Percentiles rank a stretch among this genome's conserved stretches.
Conservation (phyloP, 1,140 invertebrate genomes). For the Diplogasteroides magnus region DNA sequence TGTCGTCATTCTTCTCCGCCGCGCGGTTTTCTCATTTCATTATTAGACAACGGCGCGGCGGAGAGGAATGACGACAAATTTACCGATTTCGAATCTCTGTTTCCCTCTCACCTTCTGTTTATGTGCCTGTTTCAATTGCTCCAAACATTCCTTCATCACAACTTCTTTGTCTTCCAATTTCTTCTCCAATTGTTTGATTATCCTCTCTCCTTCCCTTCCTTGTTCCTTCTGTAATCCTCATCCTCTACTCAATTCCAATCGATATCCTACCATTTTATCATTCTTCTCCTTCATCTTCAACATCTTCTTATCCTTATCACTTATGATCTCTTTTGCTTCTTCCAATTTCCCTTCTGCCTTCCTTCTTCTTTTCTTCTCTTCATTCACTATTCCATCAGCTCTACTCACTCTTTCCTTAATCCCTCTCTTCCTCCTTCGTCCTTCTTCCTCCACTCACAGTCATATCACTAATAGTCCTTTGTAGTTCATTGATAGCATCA, state of each 20-base stretch:
- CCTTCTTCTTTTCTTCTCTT: conserved; percentile 27
- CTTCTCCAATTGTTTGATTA: conserved; percentile 37
- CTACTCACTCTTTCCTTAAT: conserved; percentile 24
- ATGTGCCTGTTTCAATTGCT: conserved; percentile 41
- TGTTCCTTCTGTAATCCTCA: conserved; percentile 40
- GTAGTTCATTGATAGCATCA: conserved; percentile 26
- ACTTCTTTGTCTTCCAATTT: conserved; percentile 47
- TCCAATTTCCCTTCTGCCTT: conserved; percentile 37
- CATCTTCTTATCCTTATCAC: conserved; percentile 30
- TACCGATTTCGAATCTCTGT: too few relatives aligned
- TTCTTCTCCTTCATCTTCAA: conserved; percentile 36
- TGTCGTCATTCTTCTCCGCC: too few relatives aligned
- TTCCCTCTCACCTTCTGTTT: conserved; percentile 40
- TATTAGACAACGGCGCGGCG: too few relatives aligned
- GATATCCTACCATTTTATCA: conserved; percentile 36
- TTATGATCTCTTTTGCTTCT: conserved; percentile 38
- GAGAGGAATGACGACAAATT: too few relatives aligned
- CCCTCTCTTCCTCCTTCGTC: not conserved
- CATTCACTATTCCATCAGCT: conserved; percentile 16
- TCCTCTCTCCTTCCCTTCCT: conserved; percentile 34
- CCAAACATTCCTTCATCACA: conserved; percentile 46
- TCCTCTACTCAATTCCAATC: not conserved
- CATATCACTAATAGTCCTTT: conserved; percentile 25
- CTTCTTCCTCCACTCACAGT: conserved; percentile 13
- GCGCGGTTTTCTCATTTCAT: not conserved